Base-by-base conservation (phyloP, 2,888 invertebrate genomes). In the Mesoligia furuncula region DNA sequence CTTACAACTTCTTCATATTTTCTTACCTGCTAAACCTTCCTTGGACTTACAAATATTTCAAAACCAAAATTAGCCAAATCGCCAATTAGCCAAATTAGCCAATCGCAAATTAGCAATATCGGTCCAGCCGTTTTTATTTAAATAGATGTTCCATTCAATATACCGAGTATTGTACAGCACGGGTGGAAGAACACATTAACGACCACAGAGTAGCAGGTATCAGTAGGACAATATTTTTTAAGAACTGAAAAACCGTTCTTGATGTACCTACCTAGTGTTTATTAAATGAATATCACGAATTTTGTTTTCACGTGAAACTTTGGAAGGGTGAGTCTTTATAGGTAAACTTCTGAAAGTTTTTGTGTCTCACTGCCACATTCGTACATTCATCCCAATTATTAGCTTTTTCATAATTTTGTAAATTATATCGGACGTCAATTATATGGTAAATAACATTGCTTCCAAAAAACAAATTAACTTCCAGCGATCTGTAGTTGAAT, bases 71-170 rank as follows among this genome's bases (percentile, higher is more conserved):
- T 36, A 36, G 36, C 36, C 36, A 36, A 36, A 36, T 36, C n/a
- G n/a, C n/a, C n/a, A n/a, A n/a, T n/a, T n/a, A n/a, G n/a, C n/a
- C n/a, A n/a, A n/a, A n/a, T n/a, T n/a, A n/a, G n/a, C n/a, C n/a
- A n/a, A n/a, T n/a, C n/a, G n/a, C n/a, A n/a, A n/a, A n/a, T n/a
- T n/a, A n/a, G n/a, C n/a, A n/a, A n/a, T n/a, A n/a, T n/a, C 36
- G 36, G 36, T 36, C 36, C 36, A 36, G 36, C 36, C n/a, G n/a
- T n/a, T n/a, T n/a, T n/a, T n/a, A n/a, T n/a, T n/a, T n/a, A n/a
- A n/a, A n/a, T n/a, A n/a, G n/a, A n/a, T 78, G 66, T 68, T 72
- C 76, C 17, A 70, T 79, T 83, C 71, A 67, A 77, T 73, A 65
- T 74, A 48, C 64, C 6, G 59, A 51, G 65, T 73, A 78, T 69